phyloP scores from a whole-genome alignment of 2,888 invertebrate genomes.

The Mantis religiosa region DNA sequence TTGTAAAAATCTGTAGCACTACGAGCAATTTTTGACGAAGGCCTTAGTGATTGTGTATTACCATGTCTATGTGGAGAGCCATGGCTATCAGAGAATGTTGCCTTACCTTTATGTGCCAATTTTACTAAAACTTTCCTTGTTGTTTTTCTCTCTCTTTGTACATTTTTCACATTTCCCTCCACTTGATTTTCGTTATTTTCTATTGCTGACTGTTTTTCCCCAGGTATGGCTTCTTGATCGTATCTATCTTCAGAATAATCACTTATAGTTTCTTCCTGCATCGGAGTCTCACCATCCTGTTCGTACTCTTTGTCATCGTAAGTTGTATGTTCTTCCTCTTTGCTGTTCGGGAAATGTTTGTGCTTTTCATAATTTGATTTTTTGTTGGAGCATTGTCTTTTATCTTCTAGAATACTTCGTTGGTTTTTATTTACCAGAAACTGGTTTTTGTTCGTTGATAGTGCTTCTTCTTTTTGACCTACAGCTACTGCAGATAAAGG shows the following conservation, averaged over 20 bases:
- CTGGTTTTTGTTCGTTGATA: too few relatives aligned
- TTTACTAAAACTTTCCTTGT: too few relatives aligned
- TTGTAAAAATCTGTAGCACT: neutral
- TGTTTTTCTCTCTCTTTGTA: too few relatives aligned
- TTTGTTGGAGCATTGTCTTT: neutral
- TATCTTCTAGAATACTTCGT: neutral
- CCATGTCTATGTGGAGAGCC: neutral
- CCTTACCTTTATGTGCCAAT: neutral
- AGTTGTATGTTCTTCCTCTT: neutral
- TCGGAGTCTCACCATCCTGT: neutral
- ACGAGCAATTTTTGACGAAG: neutral
- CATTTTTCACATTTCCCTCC: neutral
- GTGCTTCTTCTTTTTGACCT: too few relatives aligned
- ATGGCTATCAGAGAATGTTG: neutral
- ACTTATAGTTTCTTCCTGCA: neutral
- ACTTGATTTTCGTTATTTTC: neutral
- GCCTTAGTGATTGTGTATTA: neutral
- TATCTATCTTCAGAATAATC: neutral
- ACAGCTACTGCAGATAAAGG: too few relatives aligned
- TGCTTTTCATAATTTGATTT: neutral
- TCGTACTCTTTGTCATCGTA: neutral
- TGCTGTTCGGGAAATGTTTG: neutral
- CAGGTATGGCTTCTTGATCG: neutral
- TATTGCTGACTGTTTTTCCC: neutral
- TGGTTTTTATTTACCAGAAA: too few relatives aligned